Evolutionary conservation across 2,113 vertebrate genomes (phyloP).

Genomic region (Cacatua alba): DNA sequence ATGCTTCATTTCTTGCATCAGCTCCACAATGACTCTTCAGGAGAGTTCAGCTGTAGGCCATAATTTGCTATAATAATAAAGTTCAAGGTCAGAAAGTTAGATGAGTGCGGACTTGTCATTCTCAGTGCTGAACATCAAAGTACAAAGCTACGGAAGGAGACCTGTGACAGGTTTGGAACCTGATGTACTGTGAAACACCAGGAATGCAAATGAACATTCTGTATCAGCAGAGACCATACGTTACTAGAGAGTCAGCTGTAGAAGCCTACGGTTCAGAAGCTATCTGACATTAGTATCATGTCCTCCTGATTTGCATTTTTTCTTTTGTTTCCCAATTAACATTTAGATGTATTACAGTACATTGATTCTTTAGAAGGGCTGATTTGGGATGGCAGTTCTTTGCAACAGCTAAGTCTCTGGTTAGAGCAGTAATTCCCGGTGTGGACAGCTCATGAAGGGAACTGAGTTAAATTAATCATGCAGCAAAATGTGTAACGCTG

Average conservation of each 20-base stretch:
- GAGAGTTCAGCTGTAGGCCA: background rate
- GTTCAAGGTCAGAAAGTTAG: background rate
- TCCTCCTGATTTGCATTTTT: background rate
- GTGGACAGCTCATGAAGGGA: background rate
- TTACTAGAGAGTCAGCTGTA: background rate
- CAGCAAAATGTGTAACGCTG: slow-evolving; percentile 22
- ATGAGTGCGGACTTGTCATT: background rate
- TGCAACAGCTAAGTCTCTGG: background rate
- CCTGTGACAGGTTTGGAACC: background rate
- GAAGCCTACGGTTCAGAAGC: background rate
- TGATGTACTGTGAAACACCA: background rate
- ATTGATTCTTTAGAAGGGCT: background rate
- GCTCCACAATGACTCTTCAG: background rate
- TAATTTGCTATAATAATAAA: background rate
- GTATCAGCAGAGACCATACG: background rate
- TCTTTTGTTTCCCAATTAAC: background rate
- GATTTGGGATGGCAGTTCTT: background rate
- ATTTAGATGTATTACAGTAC: background rate
- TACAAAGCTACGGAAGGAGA: background rate
- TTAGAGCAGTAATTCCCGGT: background rate
- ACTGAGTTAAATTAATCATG: background rate
- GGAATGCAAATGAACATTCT: background rate
- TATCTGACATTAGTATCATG: background rate
- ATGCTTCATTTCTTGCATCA: background rate
- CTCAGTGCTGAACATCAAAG: background rate